Percentiles rank a stretch among this genome's conserved stretches.
phyloP scores from a whole-genome alignment of 2,888 invertebrate species.

The Syritta pipiens region DNA sequence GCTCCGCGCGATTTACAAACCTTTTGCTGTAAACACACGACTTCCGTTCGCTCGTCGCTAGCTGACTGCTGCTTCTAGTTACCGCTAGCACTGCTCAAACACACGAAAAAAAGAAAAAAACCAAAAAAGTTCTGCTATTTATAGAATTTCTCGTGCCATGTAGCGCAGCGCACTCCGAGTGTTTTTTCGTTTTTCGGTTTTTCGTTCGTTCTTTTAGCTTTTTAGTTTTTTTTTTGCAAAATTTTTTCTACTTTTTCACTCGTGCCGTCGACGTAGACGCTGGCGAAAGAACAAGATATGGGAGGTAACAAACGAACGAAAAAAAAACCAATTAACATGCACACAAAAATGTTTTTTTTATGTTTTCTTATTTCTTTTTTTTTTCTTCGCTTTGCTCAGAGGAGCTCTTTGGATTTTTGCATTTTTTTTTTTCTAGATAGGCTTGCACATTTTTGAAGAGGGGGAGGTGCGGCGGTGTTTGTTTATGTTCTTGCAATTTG shows the following conservation, averaged over 20 bases:
- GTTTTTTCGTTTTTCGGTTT: conserved; percentile 39
- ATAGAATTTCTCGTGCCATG: conserved; percentile 66
- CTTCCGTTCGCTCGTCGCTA: conserved; percentile 42
- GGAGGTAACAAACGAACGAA: conserved; percentile 18
- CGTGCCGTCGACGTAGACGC: conserved; percentile 33
- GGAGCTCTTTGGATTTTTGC: conserved; percentile 50
- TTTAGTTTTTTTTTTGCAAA: conserved; percentile 13
- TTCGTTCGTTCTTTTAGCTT: conserved; percentile 8
- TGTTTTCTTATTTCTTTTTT: conserved; percentile 21
- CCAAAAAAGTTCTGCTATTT: conserved; percentile 63
- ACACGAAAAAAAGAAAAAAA: conserved; percentile 27
- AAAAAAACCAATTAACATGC: conserved; percentile 62
- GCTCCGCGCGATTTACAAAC: conserved; percentile 33
- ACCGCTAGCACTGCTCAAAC: conserved; percentile 55
- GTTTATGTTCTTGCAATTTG: conserved; percentile 43
- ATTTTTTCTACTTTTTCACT: conserved; percentile 11
- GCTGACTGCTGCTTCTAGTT: conserved; percentile 43
- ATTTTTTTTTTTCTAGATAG: conserved; percentile 35
- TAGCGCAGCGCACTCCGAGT: conserved; percentile 61
- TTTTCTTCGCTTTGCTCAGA: conserved; percentile 37
- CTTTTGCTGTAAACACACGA: conserved; percentile 56
- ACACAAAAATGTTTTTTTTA: conserved; percentile 55
- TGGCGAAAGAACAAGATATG: conserved; percentile 61
- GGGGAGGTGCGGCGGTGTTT: conserved; percentile 33
- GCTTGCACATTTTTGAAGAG: conserved; percentile 46